phyloP scores from a whole-genome alignment of 2,888 invertebrate genomes.

The Beris chalybata region DNA sequence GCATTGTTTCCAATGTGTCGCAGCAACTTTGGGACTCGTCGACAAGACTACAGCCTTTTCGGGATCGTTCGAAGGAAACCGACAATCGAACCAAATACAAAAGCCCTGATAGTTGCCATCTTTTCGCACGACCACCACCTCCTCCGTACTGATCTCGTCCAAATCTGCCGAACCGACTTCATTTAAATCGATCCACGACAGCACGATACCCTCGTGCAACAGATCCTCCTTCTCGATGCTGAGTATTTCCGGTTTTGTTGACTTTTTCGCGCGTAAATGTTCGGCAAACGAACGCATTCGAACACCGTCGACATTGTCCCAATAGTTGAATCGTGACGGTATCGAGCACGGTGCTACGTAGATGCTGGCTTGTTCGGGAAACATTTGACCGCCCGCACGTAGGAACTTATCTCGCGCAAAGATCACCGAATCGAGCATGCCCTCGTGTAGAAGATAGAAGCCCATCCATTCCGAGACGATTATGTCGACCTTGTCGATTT shows the following conservation, averaged over 20 bases:
- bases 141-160: slow-evolving; percentile 62
- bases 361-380: slow-evolving; percentile 69
- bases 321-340: slow-evolving; percentile 69
- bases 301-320: slow-evolving; percentile 80
- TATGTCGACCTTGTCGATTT: slow-evolving; percentile 74
- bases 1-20: slow-evolving; percentile 96
- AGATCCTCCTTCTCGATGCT: slow-evolving; percentile 62
- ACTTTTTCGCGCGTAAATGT: slow-evolving; percentile 65
- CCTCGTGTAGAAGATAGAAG: slow-evolving; percentile 91
- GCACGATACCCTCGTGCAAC: slow-evolving; percentile 65
- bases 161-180: slow-evolving; percentile 65
- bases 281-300: slow-evolving; percentile 70
- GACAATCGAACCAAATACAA: slow-evolving; percentile 80
- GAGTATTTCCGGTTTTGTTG: slow-evolving; percentile 67
- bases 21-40: slow-evolving; percentile 72
- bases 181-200: slow-evolving; percentile 70
- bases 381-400: slow-evolving; percentile 70
- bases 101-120: slow-evolving; percentile 71
- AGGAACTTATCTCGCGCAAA: slow-evolving; percentile 80
- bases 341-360: slow-evolving; percentile 58
- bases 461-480: slow-evolving; percentile 99
- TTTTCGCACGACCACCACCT: slow-evolving; percentile 59
- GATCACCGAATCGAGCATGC: slow-evolving; percentile 90
- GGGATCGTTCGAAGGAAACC: slow-evolving; percentile 67
- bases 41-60: slow-evolving; percentile 67